Evolutionary conservation across 1,140 invertebrate genomes (phyloP), one percentile per base, ranked within the genome.

Genomic region (Planococcus citri): DNA sequence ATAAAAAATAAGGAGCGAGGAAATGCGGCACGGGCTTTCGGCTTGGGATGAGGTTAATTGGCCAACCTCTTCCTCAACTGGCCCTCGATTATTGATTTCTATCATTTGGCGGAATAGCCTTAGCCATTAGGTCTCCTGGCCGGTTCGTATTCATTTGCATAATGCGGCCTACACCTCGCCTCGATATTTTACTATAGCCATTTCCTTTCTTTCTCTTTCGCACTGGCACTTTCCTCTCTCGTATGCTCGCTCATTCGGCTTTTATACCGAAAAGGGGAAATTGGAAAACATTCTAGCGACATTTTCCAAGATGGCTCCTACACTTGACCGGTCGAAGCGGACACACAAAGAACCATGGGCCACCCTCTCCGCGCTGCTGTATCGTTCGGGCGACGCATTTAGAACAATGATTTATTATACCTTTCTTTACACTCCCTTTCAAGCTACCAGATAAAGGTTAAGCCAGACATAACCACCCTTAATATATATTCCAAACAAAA

Each of bases 261-360:
- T 33, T 33, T 33, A 33, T 12, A 12, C 2, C 33, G 68, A 25
- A 24, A 68, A 29, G 68, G 69, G 70, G 71, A 72, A 71, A 72
- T 72, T 70, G 72, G 72, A 73, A 73, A 73, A 73, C 72, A 73
- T 73, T 68, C 68, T 61, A 67, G 72, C 69, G 72, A 73, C 72
- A 72, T 72, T 73, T 73, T 72, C 71, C 71, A 73, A 73, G 58
- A 73, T 73, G 72, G 72, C 71, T 72, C 70, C 69, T 69, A 60
- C 71, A 68, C 68, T 71, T 71, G 71, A 71, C 71, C 71, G 68
- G 71, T 60, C 27, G 68, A 57, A 69, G 25, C 27, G 17, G 60
- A 64, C 60, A 64, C 60, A 64, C 60, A 64, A 64, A 64, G 60
- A 64, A 24, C 60, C 20, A 64, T n/a, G n/a, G n/a, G n/a, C 2